phyloP scores from a whole-genome alignment of 2,113 vertebrate species.

The Colius striatus region DNA sequence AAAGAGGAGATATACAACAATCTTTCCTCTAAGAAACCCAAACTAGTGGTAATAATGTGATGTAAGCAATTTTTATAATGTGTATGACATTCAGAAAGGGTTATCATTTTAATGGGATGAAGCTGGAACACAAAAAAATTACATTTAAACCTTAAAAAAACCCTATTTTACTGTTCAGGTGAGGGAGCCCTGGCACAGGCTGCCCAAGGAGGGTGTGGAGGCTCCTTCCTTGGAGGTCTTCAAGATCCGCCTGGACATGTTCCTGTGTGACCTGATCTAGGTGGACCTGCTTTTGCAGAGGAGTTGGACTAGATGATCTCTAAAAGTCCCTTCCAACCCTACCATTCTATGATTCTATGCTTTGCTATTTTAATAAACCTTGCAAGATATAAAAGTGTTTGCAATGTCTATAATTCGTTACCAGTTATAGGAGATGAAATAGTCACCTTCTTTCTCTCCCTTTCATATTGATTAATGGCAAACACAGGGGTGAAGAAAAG shows the following conservation, averaged over 20 bases:
- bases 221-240: no score
- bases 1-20: not conserved
- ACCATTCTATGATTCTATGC: no score
- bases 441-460: not conserved
- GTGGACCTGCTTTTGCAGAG: no score
- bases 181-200: no score
- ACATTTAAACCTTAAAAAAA: no score
- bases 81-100: not conserved
- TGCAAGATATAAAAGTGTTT: not conserved
- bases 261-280: no score
- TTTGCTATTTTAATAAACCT: not conserved
- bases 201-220: no score
- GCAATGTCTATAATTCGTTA: not conserved
- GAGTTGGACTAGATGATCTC: no score
- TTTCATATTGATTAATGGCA: not conserved
- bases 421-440: not conserved
- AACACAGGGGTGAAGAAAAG: not conserved
- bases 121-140: no score
- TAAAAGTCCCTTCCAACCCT: no score
- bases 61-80: not conserved
- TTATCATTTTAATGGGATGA: not conserved
- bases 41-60: not conserved
- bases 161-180: no score
- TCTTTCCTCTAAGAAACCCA: not conserved
- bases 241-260: no score